Conservation (phyloP, 2,888 invertebrate species). For the Cataglyphis albicans region DNA sequence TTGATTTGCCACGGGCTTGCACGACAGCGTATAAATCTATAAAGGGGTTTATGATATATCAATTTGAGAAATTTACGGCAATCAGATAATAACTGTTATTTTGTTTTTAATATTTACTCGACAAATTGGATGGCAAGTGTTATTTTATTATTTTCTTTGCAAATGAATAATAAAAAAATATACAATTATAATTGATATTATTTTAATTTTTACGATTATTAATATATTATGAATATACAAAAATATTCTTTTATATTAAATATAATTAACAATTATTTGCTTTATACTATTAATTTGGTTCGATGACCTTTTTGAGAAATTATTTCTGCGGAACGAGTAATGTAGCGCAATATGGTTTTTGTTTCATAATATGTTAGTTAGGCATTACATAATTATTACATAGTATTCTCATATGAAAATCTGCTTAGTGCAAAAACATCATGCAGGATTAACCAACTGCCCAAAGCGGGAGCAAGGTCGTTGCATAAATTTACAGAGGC, state of each 20-base stretch:
- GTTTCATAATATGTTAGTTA: slow-evolving; percentile 14
- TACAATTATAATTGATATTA: neutral
- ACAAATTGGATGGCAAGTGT: too few species aligned
- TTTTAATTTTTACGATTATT: neutral
- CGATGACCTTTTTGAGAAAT: neutral
- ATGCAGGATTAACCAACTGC: slow-evolving; percentile 38
- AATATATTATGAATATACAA: neutral
- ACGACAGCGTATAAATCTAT: neutral
- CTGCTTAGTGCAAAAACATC: slow-evolving; percentile 48
- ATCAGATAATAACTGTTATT: neutral
- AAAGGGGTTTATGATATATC: slow-evolving; percentile 25
- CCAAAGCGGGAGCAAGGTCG: slow-evolving; percentile 50
- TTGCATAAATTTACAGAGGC: slow-evolving; percentile 55
- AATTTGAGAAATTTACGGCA: slow-evolving; percentile 1
- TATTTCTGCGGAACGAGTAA: neutral
- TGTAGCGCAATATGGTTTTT: neutral
- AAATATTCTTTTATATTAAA: neutral
- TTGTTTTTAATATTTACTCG: neutral
- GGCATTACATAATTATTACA: slow-evolving; percentile 45
- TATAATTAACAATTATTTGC: neutral
- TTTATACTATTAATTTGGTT: slow-evolving; percentile 14
- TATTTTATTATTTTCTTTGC: neutral
- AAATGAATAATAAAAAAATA: neutral
- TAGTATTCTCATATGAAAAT: slow-evolving; percentile 38
- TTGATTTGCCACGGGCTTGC: slow-evolving; percentile 18